Evolutionary conservation across 2,797 vertebrate species (phyloP).

Genomic region (Malurus leucopterus): DNA sequence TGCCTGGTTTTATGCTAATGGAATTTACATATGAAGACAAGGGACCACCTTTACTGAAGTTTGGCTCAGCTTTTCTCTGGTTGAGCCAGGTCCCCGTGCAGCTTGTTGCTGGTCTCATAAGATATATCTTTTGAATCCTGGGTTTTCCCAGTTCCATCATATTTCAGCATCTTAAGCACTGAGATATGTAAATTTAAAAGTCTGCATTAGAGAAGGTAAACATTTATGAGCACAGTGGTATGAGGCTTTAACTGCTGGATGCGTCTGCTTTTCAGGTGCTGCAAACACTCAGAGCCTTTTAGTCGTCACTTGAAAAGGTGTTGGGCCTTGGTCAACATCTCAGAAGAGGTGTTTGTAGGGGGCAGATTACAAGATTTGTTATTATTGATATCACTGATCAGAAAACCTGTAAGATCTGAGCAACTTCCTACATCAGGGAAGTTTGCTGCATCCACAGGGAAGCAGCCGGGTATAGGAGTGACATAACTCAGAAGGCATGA

Average conservation of each 20-base stretch:
- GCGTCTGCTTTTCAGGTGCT: not conserved
- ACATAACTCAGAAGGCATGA: not conserved
- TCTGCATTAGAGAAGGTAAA: constrained; percentile 29
- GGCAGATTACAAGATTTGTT: not conserved
- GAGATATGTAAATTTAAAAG: constrained; percentile 30
- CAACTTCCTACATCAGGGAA: not conserved
- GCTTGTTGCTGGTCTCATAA: constrained; percentile 32
- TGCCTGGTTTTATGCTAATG: constrained; percentile 3
- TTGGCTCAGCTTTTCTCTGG: not conserved
- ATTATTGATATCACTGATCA: not conserved
- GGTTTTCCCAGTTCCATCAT: constrained; percentile 23
- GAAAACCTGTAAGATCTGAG: not conserved
- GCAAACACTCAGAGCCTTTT: not conserved
- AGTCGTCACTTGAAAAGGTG: constrained; percentile 8
- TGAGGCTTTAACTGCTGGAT: not conserved
- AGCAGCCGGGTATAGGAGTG: not conserved
- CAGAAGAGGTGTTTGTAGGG: not conserved
- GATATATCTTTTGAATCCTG: constrained; percentile 31
- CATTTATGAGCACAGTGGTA: constrained; percentile 29
- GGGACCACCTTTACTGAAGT: not conserved
- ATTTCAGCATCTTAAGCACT: constrained; percentile 15
- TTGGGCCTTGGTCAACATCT: not conserved
- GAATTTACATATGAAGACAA: constrained; percentile 19
- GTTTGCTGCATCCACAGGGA: not conserved
- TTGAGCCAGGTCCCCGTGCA: not conserved